Conservation (phyloP, 2,888 invertebrate genomes). For the Monochamus alternatus region DNA sequence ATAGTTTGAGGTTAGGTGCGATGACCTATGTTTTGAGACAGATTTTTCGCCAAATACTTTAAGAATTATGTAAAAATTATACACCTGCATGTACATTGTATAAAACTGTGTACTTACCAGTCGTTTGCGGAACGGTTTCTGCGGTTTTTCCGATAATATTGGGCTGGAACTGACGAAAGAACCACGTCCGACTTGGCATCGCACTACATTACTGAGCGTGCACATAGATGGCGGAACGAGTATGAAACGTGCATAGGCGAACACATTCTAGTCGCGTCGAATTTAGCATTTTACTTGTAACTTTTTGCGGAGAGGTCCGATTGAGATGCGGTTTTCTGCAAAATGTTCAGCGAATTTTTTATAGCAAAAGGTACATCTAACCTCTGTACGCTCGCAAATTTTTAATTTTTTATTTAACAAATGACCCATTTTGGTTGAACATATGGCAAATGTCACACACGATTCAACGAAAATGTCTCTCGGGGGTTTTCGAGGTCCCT, state of each 20-base stretch:
- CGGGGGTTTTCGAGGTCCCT: no score
- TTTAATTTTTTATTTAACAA: no score
- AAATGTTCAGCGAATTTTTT: no score
- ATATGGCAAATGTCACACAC: no score
- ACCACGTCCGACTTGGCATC: slow-evolving; percentile 63
- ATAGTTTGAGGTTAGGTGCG: slow-evolving; percentile 58
- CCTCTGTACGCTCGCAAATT: no score
- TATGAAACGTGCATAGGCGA: slow-evolving; percentile 12
- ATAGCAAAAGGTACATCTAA: no score
- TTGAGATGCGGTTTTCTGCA: no score
- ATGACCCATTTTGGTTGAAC: no score
- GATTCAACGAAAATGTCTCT: no score
- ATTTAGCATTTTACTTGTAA: no score
- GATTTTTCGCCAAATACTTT: background rate
- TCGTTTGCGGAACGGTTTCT: background rate
- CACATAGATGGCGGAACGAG: slow-evolving; percentile 35
- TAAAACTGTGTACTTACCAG: slow-evolving; percentile 40
- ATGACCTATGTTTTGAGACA: background rate
- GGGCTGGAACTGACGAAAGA: slow-evolving; percentile 23
- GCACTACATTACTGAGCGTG: slow-evolving; percentile 55
- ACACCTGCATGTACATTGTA: background rate
- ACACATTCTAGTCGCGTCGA: background rate
- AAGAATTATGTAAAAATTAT: slow-evolving; percentile 2
- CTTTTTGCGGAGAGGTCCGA: no score
- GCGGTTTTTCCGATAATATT: slow-evolving; percentile 4